Percentiles rank a stretch among this genome's conserved stretches.
These are phyloP conservation scores for Drosophila bipectinata DNA, from an alignment of 1,140 invertebrate species.

Conservation along the genomic window DNA sequence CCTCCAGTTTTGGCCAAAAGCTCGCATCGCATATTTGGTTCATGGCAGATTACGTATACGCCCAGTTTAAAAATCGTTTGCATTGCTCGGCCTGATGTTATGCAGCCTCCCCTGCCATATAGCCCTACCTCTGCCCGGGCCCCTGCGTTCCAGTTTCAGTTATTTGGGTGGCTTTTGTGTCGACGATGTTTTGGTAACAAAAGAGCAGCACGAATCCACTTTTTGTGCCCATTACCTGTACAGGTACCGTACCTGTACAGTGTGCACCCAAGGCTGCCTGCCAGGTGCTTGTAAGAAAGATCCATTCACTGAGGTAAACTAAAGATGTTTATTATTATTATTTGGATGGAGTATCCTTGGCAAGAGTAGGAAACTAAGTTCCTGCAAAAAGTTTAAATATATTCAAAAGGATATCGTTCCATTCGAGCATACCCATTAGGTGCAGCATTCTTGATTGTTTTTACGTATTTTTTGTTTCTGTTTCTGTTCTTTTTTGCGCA, in stretches of 20 bases:
- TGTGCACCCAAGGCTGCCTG: slow-evolving; percentile 19
- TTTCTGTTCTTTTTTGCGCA: slow-evolving; percentile 55
- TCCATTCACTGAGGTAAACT: slow-evolving; percentile 14
- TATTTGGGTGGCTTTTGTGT: slow-evolving; percentile 72
- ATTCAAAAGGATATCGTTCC: not conserved
- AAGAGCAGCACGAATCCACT: slow-evolving; percentile 57
- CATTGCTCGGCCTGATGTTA: slow-evolving; percentile 46
- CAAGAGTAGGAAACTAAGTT: no score
- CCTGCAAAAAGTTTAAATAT: no score
- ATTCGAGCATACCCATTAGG: slow-evolving; percentile 22
- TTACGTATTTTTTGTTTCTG: slow-evolving; percentile 11
- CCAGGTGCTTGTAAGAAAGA: slow-evolving; percentile 5
- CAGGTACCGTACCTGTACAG: slow-evolving; percentile 5
- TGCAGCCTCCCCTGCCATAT: slow-evolving; percentile 7
- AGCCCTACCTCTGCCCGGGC: not conserved
- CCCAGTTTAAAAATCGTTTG: slow-evolving; percentile 77
- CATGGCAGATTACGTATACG: slow-evolving; percentile 78
- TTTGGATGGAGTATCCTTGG: not conserved
- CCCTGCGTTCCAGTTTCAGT: slow-evolving; percentile 59
- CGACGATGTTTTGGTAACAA: slow-evolving; percentile 63
- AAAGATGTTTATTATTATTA: slow-evolving; percentile 18
- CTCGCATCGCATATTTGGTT: slow-evolving; percentile 69
- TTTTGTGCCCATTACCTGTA: slow-evolving; percentile 46
- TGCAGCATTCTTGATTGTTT: slow-evolving; percentile 18
- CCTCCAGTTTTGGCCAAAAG: slow-evolving; percentile 16